Conservation (phyloP, 2,797 vertebrate genomes). For the Danionella dracula region DNA sequence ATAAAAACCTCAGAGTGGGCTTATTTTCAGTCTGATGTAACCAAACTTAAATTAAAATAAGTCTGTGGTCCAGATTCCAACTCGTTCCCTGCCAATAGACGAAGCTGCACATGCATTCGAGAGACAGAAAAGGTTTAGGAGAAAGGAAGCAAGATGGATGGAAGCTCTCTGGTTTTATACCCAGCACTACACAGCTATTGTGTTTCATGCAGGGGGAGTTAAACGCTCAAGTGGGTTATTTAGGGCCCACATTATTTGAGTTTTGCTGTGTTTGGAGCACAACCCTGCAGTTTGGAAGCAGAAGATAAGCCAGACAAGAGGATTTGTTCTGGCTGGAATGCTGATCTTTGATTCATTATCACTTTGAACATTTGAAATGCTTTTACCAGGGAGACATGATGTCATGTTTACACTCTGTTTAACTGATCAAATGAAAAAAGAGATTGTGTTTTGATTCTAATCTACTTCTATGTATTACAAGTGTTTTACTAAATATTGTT, state of each 20-base stretch:
- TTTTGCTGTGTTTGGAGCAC: conserved; percentile 12
- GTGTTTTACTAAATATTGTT: no score
- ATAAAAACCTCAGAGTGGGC: background rate
- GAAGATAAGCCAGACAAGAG: conserved; percentile 40
- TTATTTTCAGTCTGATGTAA: background rate
- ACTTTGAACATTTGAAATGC: conserved; percentile 7
- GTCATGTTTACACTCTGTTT: background rate
- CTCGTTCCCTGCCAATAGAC: background rate
- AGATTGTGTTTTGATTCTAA: no score
- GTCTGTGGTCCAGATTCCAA: conserved; percentile 21
- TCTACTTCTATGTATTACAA: no score
- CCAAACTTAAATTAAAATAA: background rate
- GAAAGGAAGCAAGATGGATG: background rate
- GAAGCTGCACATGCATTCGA: background rate
- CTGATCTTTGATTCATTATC: conserved; percentile 38
- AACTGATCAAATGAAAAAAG: no score
- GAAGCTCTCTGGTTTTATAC: background rate
- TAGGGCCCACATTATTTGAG: conserved; percentile 24
- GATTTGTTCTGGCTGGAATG: conserved; percentile 43
- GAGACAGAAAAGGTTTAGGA: background rate
- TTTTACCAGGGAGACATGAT: background rate
- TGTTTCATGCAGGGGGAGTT: conserved; percentile 11
- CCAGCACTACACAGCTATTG: background rate
- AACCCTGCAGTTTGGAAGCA: conserved; percentile 16
- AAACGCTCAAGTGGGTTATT: conserved; percentile 33